phyloP scores from a whole-genome alignment of 35 echinoderm and acorn worm genomes.

The Ophioderma brevispina region DNA sequence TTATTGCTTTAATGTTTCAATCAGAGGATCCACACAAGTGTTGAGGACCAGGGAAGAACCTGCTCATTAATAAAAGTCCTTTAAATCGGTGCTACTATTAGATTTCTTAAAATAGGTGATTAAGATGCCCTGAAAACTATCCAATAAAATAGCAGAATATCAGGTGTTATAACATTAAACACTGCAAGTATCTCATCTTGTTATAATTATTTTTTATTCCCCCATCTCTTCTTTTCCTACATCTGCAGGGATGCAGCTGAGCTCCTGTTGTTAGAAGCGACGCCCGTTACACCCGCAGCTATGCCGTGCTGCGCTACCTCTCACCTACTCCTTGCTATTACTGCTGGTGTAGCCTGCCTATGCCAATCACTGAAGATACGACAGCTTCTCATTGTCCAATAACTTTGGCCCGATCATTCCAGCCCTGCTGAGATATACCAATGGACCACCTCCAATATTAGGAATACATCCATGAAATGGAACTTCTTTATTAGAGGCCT shows the following conservation, averaged over 20 bases:
- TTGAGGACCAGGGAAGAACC: too few relatives aligned
- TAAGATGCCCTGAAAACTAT: too few relatives aligned
- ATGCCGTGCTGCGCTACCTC: slow-evolving; percentile 81
- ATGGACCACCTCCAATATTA: slow-evolving; percentile 91
- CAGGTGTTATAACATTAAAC: too few relatives aligned
- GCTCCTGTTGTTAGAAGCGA: slow-evolving; percentile 17
- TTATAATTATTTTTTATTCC: too few relatives aligned
- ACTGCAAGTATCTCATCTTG: too few relatives aligned
- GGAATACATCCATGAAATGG: neutral
- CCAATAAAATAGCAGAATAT: too few relatives aligned
- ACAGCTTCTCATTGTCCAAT: slow-evolving; percentile 88
- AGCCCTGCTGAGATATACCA: slow-evolving; percentile 91
- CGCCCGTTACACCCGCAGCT: slow-evolving; percentile 65
- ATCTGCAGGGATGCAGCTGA: slow-evolving; percentile 39
- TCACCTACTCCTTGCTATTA: slow-evolving; percentile 88
- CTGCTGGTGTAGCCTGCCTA: slow-evolving; percentile 99
- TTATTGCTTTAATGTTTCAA: too few relatives aligned
- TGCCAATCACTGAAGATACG: slow-evolving; percentile 94
- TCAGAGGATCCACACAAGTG: too few relatives aligned
- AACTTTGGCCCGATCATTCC: slow-evolving; percentile 91
- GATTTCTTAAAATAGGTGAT: too few relatives aligned
- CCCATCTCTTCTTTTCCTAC: neutral
- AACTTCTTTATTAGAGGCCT: neutral
- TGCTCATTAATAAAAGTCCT: too few relatives aligned
- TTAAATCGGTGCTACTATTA: too few relatives aligned